Percentiles rank a stretch among this genome's conserved stretches.
Evolutionary conservation across 1,140 invertebrate species (phyloP).

Genomic region (Rhagoletis pomonella): DNA sequence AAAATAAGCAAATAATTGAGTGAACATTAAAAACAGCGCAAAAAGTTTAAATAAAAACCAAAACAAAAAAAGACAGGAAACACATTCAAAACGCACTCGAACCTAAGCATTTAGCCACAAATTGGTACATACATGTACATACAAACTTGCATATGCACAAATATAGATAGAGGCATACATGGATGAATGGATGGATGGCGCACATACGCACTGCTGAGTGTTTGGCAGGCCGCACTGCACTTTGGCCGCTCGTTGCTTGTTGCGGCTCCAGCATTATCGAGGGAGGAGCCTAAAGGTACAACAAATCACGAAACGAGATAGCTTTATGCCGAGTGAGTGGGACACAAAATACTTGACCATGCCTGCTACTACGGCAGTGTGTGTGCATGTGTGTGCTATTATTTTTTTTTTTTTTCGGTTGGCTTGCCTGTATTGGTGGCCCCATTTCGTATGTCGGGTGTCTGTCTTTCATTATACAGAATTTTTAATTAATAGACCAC

Average conservation of each 20-base stretch:
- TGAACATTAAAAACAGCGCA: slow-evolving; percentile 7
- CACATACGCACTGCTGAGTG: not conserved
- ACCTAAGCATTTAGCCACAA: slow-evolving; percentile 47
- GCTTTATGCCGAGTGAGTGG: not conserved
- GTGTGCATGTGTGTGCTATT: not conserved
- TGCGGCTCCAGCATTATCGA: slow-evolving; percentile 5
- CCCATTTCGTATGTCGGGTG: slow-evolving; percentile 14
- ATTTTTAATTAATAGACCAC: slow-evolving; percentile 50
- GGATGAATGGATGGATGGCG: not conserved
- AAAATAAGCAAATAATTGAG: slow-evolving; percentile 43
- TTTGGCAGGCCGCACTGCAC: not conserved
- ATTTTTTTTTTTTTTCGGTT: not conserved
- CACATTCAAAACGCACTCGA: slow-evolving; percentile 40
- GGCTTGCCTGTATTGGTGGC: slow-evolving; percentile 5
- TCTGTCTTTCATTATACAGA: not conserved
- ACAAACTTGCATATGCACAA: not conserved
- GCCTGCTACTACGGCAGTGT: not conserved
- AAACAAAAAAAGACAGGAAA: not conserved
- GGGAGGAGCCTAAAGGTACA: slow-evolving; percentile 51
- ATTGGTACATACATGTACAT: slow-evolving; percentile 23
- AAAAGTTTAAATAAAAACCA: slow-evolving; percentile 28
- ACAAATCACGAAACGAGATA: slow-evolving; percentile 47
- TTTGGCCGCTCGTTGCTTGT: not conserved
- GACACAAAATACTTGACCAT: slow-evolving; percentile 23
- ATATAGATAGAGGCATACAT: too few species aligned